Base-by-base conservation (phyloP, 1,140 invertebrate genomes). In the Piezodorus guildinii region DNA sequence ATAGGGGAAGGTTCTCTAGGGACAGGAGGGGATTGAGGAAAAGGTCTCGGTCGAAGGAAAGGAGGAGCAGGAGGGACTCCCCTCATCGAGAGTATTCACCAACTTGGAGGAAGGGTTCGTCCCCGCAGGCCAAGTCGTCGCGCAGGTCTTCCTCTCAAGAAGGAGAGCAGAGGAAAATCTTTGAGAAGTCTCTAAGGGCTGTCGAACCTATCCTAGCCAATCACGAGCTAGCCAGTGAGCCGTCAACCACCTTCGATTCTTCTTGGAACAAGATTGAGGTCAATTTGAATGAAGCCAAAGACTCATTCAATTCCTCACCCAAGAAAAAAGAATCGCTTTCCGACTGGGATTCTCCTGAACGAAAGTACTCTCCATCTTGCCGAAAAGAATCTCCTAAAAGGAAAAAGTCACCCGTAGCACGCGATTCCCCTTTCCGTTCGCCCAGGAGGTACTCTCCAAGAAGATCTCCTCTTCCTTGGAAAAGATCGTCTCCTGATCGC, bases 31-130 rank as follows among this genome's bases (percentile, higher is more conserved):
- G 52, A n/a, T 21, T 25, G 4, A 56, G 17, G 23, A 56, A 56
- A 56, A 56, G 52, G 15, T 56, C 52, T 56, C 52, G 52, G 5
- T 56, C 52, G 10, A 56, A 56, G 14, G 52, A 56, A 19, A 56
- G 52, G 14, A 49, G 46, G 23, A 23, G 52, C 14, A 21, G 52
- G 27, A 27, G 52, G 15, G 52, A 25, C 15, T 56, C 52, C 6
- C 52, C 52, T 2, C 23, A 25, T 25, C 19, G 52, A 4, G 52
- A 56, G 10, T 23, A 25, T 56, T 25, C 19, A 9, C 52, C 23
- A 1, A 23, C 1, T 23, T 16, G 23, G 23, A 56, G 23, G 15
- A 56, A 25, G 23, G 5, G 5, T 21, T 16, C 19, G 4, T n/a
- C n/a, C n/a, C 23, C 52, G 10, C 52, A 19, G 15, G 12, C 2